Conservation (phyloP, 2,113 vertebrate genomes). For the Jacana jacana region DNA sequence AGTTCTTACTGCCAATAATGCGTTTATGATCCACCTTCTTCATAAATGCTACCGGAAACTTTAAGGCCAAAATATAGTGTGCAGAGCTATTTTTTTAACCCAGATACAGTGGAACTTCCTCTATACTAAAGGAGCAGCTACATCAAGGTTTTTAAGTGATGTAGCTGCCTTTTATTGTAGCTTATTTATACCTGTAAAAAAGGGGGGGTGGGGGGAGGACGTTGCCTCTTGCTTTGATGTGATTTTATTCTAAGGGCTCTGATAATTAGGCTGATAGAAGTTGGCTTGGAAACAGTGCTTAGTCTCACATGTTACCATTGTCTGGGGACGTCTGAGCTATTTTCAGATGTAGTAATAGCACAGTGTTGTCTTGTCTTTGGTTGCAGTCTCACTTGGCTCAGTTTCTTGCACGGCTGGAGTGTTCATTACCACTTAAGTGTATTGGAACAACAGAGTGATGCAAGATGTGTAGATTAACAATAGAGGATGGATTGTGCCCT, state of each 20-base stretch:
- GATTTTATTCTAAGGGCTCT: slow-evolving; percentile 77
- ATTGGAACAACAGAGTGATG: slow-evolving; percentile 65
- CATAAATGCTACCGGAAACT: slow-evolving; percentile 75
- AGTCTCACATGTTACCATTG: slow-evolving; percentile 76
- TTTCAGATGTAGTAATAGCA: slow-evolving; percentile 73
- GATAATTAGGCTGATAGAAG: slow-evolving; percentile 69
- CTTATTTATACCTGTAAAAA: slow-evolving; percentile 62
- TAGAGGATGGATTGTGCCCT: slow-evolving; percentile 81
- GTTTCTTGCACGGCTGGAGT: slow-evolving; percentile 67
- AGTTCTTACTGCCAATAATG: slow-evolving; percentile 68
- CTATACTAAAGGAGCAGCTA: slow-evolving; percentile 55
- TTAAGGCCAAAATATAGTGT: slow-evolving; percentile 69
- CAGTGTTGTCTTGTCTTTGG: slow-evolving; percentile 72
- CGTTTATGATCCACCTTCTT: slow-evolving; percentile 63
- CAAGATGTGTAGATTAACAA: slow-evolving; percentile 70
- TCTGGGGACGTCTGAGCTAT: slow-evolving; percentile 73
- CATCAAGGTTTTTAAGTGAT: slow-evolving; percentile 50
- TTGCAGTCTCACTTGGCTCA: slow-evolving; percentile 75
- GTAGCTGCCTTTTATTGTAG: slow-evolving; percentile 61
- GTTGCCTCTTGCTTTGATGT: slow-evolving; percentile 64
- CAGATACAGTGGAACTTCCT: slow-evolving; percentile 53
- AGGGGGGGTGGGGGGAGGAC: not conserved
- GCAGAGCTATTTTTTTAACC: slow-evolving; percentile 62
- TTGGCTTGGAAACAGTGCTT: slow-evolving; percentile 78
- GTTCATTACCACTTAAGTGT: slow-evolving; percentile 63